Conservation (phyloP, 2,797 vertebrate species). For the Aulostomus chinensis region DNA sequence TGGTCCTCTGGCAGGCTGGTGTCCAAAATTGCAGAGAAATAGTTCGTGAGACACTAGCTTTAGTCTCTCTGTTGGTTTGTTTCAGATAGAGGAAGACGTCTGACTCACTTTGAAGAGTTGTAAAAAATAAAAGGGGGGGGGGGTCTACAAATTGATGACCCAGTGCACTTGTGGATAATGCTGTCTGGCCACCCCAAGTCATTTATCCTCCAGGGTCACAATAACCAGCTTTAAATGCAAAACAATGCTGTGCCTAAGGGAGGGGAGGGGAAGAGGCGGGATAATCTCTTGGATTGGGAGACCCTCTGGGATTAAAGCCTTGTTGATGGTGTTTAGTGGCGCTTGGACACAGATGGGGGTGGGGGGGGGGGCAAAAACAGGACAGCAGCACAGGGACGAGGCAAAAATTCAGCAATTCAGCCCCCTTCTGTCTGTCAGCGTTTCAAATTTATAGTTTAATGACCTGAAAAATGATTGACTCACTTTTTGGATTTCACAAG, state of each 20-base stretch:
- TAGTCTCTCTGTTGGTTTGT: neutral
- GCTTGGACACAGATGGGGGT: constrained; percentile 62
- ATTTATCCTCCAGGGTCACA: constrained; percentile 39
- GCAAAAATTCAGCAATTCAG: too few relatives aligned
- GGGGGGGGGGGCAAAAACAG: constrained; percentile 5
- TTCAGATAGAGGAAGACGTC: too few relatives aligned
- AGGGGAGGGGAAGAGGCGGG: constrained; percentile 56
- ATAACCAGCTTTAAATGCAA: constrained; percentile 51
- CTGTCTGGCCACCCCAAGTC: constrained; percentile 44
- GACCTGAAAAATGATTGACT: too few relatives aligned
- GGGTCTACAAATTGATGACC: constrained; percentile 23
- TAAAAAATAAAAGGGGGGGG: neutral
- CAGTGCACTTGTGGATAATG: constrained; percentile 42
- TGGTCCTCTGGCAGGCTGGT: constrained; percentile 8
- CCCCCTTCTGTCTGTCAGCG: too few relatives aligned
- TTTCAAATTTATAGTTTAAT: too few relatives aligned
- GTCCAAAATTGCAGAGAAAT: neutral
- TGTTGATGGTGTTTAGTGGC: constrained; percentile 57
- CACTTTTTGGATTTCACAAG: neutral
- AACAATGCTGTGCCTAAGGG: constrained; percentile 49
- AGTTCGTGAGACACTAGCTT: neutral
- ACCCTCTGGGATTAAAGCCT: constrained; percentile 72
- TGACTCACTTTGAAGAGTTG: too few relatives aligned
- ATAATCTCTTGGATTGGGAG: constrained; percentile 76
- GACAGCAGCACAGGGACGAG: constrained; percentile 4